Percentiles rank a stretch among this genome's conserved stretches.
phyloP scores from a whole-genome alignment of 2,113 vertebrate species.

The Polypterus senegalus region DNA sequence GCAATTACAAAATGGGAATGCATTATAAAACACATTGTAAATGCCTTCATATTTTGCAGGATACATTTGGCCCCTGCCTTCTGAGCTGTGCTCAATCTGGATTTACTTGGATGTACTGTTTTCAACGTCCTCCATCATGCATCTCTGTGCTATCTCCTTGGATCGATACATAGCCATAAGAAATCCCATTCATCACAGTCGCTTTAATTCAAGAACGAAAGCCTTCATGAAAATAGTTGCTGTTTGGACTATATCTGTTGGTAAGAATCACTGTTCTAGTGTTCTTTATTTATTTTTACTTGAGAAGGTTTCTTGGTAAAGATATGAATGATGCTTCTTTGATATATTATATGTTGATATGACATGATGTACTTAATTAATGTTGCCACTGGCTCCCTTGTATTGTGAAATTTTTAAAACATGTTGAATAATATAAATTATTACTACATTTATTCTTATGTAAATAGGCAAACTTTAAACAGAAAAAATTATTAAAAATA shows the following conservation, averaged over 20 bases:
- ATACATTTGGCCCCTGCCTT: slow-evolving; percentile 79
- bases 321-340: too few species aligned
- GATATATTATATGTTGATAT: too few species aligned
- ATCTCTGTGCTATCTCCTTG: slow-evolving; percentile 90
- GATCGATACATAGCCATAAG: slow-evolving; percentile 90
- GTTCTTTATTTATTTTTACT: neutral
- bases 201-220: slow-evolving; percentile 87
- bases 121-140: slow-evolving; percentile 95
- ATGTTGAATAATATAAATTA: too few species aligned
- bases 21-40: too few species aligned
- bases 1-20: too few species aligned
- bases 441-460: too few species aligned
- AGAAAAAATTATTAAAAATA: too few species aligned
- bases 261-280: slow-evolving; percentile 45
- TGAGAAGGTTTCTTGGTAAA: too few species aligned
- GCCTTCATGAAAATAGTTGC: slow-evolving; percentile 85
- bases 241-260: slow-evolving; percentile 89
- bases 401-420: too few species aligned
- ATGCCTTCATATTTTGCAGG: slow-evolving; percentile 40
- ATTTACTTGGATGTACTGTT: slow-evolving; percentile 93
- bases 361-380: too few species aligned
- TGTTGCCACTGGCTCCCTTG: too few species aligned
- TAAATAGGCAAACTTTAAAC: too few species aligned
- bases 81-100: slow-evolving; percentile 77
- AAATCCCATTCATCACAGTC: slow-evolving; percentile 87